phyloP scores from a whole-genome alignment of 2,888 invertebrate genomes.

The Unio pictorum region DNA sequence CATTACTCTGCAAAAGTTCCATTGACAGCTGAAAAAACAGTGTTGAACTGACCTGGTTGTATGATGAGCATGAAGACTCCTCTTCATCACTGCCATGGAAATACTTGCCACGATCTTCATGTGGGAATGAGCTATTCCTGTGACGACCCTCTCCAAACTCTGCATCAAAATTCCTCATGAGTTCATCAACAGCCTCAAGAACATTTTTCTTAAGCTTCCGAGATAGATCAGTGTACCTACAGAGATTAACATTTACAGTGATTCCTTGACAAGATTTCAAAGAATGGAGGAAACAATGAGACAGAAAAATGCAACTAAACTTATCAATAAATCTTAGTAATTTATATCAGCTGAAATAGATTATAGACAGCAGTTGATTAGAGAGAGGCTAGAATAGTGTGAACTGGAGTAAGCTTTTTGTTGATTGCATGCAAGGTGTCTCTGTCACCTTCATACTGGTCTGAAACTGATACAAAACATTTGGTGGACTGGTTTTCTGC shows the following conservation, averaged over 20 bases:
- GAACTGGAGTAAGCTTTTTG: too few relatives aligned
- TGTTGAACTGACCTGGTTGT: constrained; percentile 57
- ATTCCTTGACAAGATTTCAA: too few relatives aligned
- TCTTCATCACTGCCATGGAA: constrained; percentile 58
- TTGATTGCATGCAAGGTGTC: too few relatives aligned
- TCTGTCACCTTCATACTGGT: too few relatives aligned
- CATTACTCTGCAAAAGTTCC: neutral
- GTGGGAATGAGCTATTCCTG: constrained; percentile 28
- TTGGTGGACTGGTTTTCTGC: too few relatives aligned
- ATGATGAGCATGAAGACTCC: constrained; percentile 65
- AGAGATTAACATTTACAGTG: neutral
- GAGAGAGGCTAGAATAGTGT: too few relatives aligned
- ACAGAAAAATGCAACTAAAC: too few relatives aligned
- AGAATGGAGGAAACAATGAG: too few relatives aligned
- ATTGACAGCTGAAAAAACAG: neutral
- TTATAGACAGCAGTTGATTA: too few relatives aligned
- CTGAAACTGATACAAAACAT: too few relatives aligned
- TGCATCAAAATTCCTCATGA: constrained; percentile 64
- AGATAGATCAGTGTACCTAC: constrained; percentile 60
- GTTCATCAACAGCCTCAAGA: constrained; percentile 54
- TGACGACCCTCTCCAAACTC: constrained; percentile 58
- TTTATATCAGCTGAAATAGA: too few relatives aligned
- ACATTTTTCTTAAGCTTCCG: constrained; percentile 57
- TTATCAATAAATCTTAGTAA: too few relatives aligned
- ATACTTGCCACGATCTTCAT: constrained; percentile 16